Percentiles rank a stretch among this genome's conserved stretches.
Evolutionary conservation across 2,888 invertebrate genomes (phyloP).

Genomic region (Minunthozetes semirufus): DNA sequence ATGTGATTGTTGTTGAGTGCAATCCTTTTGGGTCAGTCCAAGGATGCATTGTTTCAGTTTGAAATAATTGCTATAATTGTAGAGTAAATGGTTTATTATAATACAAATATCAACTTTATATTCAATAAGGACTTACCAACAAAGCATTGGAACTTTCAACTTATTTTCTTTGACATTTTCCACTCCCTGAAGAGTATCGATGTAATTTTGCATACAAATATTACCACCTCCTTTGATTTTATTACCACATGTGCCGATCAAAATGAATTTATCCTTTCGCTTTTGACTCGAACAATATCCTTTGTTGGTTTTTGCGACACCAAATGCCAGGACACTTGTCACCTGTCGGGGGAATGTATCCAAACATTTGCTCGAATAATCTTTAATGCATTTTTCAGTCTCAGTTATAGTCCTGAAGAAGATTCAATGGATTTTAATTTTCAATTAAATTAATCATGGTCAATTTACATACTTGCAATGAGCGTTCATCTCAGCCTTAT

Average conservation of each 20-base stretch:
- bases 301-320: not conserved
- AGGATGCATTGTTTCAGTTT: not conserved
- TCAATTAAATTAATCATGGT: not conserved
- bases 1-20: not conserved
- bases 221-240: not conserved
- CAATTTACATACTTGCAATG: not conserved
- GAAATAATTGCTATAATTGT: not conserved
- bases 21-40: not conserved
- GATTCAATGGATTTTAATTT: not conserved
- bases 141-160: not conserved
- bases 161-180: not conserved
- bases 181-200: not conserved
- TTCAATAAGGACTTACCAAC: not conserved
- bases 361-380: slow-evolving; percentile 2
- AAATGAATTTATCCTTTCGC: not conserved
- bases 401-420: not conserved
- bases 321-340: not conserved
- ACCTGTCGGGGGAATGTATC: not conserved
- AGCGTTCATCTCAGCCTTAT: not conserved
- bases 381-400: not conserved
- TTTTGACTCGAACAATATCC: not conserved
- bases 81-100: too few species aligned
- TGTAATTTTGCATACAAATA: not conserved
- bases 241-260: not conserved
- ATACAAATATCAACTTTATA: too few species aligned